phyloP scores from a whole-genome alignment of 1,140 invertebrate genomes.

The Aphis gossypii region DNA sequence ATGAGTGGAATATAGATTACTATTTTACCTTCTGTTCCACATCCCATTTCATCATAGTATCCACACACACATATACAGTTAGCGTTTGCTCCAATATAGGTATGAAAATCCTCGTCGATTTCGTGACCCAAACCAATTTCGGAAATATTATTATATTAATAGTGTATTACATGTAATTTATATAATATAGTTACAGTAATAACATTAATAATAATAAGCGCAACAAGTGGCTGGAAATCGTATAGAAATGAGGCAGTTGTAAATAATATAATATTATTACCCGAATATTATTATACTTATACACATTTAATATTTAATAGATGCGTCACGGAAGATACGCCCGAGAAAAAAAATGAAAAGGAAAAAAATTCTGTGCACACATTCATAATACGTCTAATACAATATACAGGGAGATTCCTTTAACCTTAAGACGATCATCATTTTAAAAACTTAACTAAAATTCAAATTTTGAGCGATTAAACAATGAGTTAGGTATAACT shows the following conservation, averaged over 20 bases:
- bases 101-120: neutral
- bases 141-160: neutral
- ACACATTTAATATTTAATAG: neutral
- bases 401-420: neutral
- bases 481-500: no score
- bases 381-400: neutral
- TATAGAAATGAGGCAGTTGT: neutral
- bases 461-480: neutral
- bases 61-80: neutral
- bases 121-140: conserved; percentile 4
- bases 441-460: neutral
- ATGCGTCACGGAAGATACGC: neutral
- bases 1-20: neutral
- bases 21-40: neutral
- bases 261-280: neutral
- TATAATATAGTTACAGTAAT: neutral
- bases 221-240: neutral
- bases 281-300: neutral
- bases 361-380: neutral
- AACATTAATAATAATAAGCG: neutral
- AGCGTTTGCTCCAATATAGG: neutral
- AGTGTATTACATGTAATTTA: neutral
- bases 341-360: neutral
- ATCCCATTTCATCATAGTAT: neutral
- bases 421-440: neutral